A percentile compares a stretch with the other conserved stretches of the same genome.
Evolutionary conservation across 2,113 vertebrate genomes (phyloP).

Genomic region (Corythaixoides concolor): DNA sequence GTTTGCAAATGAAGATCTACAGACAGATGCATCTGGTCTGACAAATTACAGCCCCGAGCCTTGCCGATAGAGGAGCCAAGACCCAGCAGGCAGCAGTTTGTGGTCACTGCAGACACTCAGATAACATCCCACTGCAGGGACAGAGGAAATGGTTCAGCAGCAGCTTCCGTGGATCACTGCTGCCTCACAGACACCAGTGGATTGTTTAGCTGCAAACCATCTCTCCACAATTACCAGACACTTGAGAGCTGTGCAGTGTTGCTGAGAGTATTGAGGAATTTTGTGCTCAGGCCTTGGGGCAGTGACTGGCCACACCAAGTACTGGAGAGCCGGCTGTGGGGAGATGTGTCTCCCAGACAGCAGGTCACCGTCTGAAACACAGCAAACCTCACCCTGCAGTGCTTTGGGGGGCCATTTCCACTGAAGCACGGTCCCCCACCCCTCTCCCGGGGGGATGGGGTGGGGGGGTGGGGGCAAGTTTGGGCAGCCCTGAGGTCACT

Average conservation of each 20-base stretch:
- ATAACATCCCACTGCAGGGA: not conserved
- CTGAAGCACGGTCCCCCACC: not conserved
- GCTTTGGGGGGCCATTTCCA: not conserved
- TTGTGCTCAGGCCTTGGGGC: not conserved
- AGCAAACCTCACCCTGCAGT: not conserved
- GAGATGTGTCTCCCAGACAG: rapidly evolving
- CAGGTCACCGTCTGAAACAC: not conserved
- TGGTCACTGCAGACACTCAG: rapidly evolving
- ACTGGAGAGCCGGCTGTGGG: not conserved
- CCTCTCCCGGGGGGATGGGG: not conserved
- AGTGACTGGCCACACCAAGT: rapidly evolving
- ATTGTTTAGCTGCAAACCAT: not conserved
- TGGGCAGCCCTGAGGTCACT: not conserved
- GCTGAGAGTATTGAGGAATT: not conserved
- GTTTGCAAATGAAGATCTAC: not conserved
- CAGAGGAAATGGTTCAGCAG: not conserved
- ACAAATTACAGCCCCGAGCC: not conserved
- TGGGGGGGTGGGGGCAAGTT: no score
- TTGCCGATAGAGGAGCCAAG: not conserved
- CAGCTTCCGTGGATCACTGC: not conserved
- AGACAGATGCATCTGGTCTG: not conserved
- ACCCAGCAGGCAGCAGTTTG: not conserved
- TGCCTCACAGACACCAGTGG: not conserved
- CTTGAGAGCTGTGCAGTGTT: not conserved
- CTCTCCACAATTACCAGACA: not conserved